Evolutionary conservation across 2,797 vertebrate genomes (phyloP), one percentile per base, ranked within the genome.

Genomic region (Betta splendens): DNA sequence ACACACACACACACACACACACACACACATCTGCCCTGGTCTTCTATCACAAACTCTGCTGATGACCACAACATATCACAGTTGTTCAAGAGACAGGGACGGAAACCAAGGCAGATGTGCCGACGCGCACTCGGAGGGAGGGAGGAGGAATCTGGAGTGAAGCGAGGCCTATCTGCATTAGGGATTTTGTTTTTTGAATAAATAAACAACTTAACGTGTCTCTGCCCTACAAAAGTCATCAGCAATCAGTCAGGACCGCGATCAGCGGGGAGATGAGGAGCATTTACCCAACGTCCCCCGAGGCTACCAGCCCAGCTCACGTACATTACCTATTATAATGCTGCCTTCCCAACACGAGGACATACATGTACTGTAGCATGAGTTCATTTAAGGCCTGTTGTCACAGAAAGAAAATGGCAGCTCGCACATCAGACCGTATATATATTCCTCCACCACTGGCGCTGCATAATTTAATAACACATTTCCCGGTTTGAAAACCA

Each of bases 201-300:
- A 90, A 91, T 92, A 90, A 91, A 90, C 85, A 90, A 86, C 69
- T 84, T 81, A 87, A 80, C 91, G 86, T 91, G 84, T 81, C 87
- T 63, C 89, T 93, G 95, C 87, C 95, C 95, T 95, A 90, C 96
- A 97, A 96, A 93, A 96, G 95, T 97, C 95, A 96, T 92, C 92
- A 92, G 89, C 69, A 83, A 96, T 96, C 94, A 96, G 89, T 91
- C 90, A 90, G 87, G 91, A 93, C 89, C 90, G 87, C 78, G 85
- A 93, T 95, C 93, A 93, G 85, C 79, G 72, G 84, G 68, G 87
- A 89, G 75, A 89, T 81, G 80, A 81, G 60, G 84, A 92, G 85
- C 92, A 85, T 94, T 95, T 94, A 94, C 91, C 92, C 78, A 90
- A 69, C 62, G 79, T 93, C 93, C 92, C 94, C 80, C 2, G 72